These are phyloP conservation scores for Lydus trimaculatus DNA, from an alignment of 2,888 invertebrate species.

Conservation along the genomic window DNA sequence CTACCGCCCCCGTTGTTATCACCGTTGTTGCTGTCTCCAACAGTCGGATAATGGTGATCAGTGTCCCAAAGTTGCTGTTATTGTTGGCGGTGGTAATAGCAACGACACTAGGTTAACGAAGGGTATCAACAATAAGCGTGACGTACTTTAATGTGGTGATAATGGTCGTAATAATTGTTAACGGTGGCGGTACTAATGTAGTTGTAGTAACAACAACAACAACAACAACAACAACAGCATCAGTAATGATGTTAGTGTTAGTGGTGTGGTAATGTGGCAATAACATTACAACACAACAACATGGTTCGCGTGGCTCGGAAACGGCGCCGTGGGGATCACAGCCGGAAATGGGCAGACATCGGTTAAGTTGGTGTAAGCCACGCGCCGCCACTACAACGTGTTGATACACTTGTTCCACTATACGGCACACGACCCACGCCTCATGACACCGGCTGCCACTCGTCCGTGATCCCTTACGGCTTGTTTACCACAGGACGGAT, in stretches of 20 bases:
- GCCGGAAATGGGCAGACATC: conserved; percentile 57
- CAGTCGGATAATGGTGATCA: neutral
- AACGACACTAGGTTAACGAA: neutral
- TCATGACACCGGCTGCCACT: conserved; percentile 39
- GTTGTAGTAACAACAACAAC: conserved; percentile 5
- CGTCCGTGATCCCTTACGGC: conserved; percentile 52
- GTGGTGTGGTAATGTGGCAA: conserved; percentile 1
- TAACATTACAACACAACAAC: conserved; percentile 17
- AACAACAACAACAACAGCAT: neutral
- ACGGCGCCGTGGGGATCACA: conserved; percentile 51
- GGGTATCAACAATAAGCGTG: neutral
- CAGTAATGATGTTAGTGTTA: neutral
- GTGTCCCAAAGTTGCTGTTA: neutral
- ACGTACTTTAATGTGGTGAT: neutral
- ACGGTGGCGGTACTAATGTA: conserved; percentile 14
- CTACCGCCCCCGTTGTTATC: neutral
- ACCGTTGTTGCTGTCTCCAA: neutral
- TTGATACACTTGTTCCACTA: conserved; percentile 34
- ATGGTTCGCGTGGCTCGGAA: conserved; percentile 52
- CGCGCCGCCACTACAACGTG: conserved; percentile 51
- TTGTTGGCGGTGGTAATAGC: neutral
- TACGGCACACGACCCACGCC: conserved; percentile 36
- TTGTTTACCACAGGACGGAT: conserved; percentile 48
- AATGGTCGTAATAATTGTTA: conserved; percentile 1
- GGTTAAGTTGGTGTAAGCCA: conserved; percentile 54